These are phyloP conservation scores for Caenorhabditis sinica DNA, from an alignment of 2,888 invertebrate species.

Conservation along the genomic window DNA sequence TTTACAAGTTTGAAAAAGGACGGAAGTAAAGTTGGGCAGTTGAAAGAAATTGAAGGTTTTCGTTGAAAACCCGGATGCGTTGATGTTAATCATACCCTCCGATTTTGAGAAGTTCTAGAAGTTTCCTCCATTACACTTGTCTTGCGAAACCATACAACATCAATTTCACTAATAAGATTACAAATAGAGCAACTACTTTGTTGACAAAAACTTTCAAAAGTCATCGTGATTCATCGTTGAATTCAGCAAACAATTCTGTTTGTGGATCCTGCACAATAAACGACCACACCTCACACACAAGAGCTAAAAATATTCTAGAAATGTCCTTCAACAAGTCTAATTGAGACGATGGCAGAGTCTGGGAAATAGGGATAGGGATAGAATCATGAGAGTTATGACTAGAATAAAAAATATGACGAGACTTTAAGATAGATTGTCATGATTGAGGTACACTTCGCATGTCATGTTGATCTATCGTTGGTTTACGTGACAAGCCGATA, in stretches of 20 bases:
- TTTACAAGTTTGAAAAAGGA: constrained; percentile 1
- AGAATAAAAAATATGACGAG: neutral
- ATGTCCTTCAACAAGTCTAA: neutral
- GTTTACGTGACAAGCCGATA: constrained; percentile 4
- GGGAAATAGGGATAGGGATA: no score
- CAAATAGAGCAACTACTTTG: neutral
- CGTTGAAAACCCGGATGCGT: neutral
- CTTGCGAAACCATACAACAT: neutral
- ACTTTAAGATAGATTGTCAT: neutral
- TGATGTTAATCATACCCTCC: neutral
- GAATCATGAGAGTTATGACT: neutral
- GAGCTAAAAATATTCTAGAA: constrained; percentile 1
- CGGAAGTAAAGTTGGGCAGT: neutral
- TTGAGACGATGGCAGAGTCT: neutral
- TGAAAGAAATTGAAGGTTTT: neutral
- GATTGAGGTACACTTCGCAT: constrained; percentile 5
- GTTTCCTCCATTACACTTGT: neutral
- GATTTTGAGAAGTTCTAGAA: neutral
- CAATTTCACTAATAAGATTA: neutral
- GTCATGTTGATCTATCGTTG: constrained; percentile 20
- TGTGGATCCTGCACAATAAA: neutral
- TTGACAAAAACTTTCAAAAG: constrained; percentile 25
- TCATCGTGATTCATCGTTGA: constrained; percentile 10
- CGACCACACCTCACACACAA: neutral
- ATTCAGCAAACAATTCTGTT: neutral